These are phyloP conservation scores for Mormoops blainvillei DNA, from an alignment of 2,113 vertebrate genomes.

Conservation along the genomic window DNA sequence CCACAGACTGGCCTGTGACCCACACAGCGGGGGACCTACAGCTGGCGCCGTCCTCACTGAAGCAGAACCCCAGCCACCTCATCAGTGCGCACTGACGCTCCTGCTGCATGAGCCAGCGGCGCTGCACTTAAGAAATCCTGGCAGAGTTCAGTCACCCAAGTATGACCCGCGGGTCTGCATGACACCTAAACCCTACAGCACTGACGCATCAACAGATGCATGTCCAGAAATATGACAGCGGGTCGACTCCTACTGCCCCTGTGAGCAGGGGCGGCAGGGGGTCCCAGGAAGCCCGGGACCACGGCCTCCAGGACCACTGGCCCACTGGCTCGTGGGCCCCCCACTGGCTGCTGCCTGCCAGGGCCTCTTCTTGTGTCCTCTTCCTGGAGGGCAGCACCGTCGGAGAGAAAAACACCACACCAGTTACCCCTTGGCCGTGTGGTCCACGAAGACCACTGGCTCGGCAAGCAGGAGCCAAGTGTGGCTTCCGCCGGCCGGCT, in stretches of 20 bases:
- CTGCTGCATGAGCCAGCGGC: rapidly evolving
- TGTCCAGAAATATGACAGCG: rapidly evolving
- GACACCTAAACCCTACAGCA: rapidly evolving
- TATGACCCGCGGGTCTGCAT: neutral
- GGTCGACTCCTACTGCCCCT: rapidly evolving
- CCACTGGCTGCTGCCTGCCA: neutral
- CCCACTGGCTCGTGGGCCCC: neutral
- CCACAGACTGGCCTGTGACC: no score
- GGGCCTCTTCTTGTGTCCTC: neutral
- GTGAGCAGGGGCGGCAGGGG: neutral
- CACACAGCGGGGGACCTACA: rapidly evolving
- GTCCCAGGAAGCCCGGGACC: rapidly evolving
- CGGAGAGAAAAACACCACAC: no score
- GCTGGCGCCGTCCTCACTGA: rapidly evolving
- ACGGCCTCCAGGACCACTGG: neutral
- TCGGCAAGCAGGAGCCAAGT: neutral
- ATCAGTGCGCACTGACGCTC: rapidly evolving
- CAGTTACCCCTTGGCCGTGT: no score
- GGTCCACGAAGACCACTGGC: neutral
- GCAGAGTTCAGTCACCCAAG: neutral
- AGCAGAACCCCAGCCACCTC: neutral
- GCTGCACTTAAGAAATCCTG: neutral
- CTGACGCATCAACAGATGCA: rapidly evolving
- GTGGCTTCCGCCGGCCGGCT: neutral
- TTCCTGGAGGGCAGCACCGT: neutral